Percentiles rank a stretch among this genome's conserved stretches.
Evolutionary conservation across 2,113 vertebrate species (phyloP).

Genomic region (Megaceryle torquata): DNA sequence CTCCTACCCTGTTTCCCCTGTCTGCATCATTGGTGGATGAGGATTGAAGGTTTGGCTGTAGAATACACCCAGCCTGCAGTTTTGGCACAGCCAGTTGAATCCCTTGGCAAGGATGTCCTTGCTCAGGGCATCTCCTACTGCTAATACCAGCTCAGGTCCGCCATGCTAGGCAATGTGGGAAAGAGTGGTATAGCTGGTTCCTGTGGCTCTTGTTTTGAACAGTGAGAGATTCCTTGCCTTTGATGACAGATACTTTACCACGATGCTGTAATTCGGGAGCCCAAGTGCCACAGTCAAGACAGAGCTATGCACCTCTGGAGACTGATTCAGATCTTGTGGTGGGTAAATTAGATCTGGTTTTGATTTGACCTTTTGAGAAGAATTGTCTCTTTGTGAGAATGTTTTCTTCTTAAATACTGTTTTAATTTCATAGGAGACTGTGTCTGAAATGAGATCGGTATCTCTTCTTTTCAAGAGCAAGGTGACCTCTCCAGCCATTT

Average conservation of each 20-base stretch:
- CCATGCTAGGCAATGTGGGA: not conserved
- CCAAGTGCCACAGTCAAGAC: not conserved
- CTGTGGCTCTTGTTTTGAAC: not conserved
- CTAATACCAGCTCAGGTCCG: not conserved
- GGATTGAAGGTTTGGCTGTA: not conserved
- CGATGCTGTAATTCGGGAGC: not conserved
- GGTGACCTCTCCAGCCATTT: not conserved
- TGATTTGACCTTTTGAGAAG: not conserved
- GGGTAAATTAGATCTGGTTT: not conserved
- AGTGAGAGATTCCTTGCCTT: not conserved
- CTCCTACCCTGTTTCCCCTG: not conserved
- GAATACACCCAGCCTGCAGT: not conserved
- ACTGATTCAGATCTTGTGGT: not conserved
- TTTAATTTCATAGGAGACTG: not conserved
- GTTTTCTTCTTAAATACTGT: not conserved
- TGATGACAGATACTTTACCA: not conserved
- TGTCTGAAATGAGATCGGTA: not conserved
- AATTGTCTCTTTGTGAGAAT: not conserved
- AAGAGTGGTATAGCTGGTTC: not conserved
- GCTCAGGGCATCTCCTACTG: not conserved
- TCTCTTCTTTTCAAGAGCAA: not conserved
- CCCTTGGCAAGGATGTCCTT: not conserved
- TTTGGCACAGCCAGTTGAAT: not conserved
- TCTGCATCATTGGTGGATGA: not conserved
- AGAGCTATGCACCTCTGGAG: not conserved